These are phyloP conservation scores for Xanthorhoe spadicearia DNA, from an alignment of 2,888 invertebrate genomes.

Conservation along the genomic window DNA sequence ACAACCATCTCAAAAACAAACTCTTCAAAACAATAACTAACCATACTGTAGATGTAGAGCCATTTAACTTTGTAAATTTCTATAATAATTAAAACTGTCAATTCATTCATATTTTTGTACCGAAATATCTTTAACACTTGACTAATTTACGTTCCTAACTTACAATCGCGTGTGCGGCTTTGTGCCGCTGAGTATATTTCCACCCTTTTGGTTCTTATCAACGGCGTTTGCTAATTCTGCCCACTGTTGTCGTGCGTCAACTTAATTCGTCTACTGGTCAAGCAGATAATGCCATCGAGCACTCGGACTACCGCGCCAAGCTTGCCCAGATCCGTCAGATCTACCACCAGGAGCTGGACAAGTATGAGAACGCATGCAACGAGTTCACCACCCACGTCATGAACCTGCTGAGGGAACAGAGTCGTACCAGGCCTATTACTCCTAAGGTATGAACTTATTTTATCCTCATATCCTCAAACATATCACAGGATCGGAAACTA, in stretches of 20 bases:
- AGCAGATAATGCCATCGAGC: slow-evolving; percentile 98
- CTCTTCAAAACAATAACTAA: too few relatives aligned
- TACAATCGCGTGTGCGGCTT: too few relatives aligned
- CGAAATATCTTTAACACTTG: too few relatives aligned
- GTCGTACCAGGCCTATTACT: slow-evolving; percentile 98
- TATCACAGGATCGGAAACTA: too few relatives aligned
- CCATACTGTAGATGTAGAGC: too few relatives aligned
- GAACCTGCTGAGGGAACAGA: slow-evolving; percentile 98
- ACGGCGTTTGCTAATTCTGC: slow-evolving; percentile 63
- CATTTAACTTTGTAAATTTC: too few relatives aligned
- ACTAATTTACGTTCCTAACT: too few relatives aligned
- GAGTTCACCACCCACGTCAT: slow-evolving; percentile 99
- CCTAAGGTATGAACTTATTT: slow-evolving; percentile 90
- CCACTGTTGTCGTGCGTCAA: slow-evolving; percentile 52
- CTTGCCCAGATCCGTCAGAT: slow-evolving; percentile 99
- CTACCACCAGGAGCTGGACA: slow-evolving; percentile 99
- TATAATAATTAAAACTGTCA: too few relatives aligned
- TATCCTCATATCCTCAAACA: too few relatives aligned
- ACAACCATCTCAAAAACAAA: too few relatives aligned
- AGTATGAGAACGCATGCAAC: slow-evolving; percentile 99
- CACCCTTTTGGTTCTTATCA: slow-evolving; percentile 31
- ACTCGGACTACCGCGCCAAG: slow-evolving; percentile 99
- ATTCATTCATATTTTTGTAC: too few relatives aligned
- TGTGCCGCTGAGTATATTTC: too few relatives aligned
- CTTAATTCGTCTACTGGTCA: slow-evolving; percentile 86